Percentiles rank a stretch among this genome's conserved stretches.
Conservation (phyloP, 2,797 vertebrate species). For the Dendrocincla fuliginosa region DNA sequence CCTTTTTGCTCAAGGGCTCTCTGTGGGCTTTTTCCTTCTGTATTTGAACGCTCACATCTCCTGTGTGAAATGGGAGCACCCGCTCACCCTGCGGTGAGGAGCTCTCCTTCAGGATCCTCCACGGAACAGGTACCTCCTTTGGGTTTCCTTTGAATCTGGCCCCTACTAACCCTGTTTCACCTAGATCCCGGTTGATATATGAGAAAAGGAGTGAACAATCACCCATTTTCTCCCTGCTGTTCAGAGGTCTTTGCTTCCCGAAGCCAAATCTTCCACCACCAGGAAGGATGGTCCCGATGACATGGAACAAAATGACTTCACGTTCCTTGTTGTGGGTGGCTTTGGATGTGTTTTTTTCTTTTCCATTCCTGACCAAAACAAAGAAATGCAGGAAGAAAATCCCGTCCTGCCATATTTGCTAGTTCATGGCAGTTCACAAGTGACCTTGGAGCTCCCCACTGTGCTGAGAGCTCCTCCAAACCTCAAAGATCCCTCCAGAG, state of each 20-base stretch:
- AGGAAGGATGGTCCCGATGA: accelerated
- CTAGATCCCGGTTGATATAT: accelerated
- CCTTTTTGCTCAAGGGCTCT: conserved; percentile 29
- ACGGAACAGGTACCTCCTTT: neutral
- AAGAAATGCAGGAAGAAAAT: neutral
- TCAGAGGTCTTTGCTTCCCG: neutral
- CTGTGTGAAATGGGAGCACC: neutral
- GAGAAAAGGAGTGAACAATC: neutral
- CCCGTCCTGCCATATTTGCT: neutral
- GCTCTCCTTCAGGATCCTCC: neutral
- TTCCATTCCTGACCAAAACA: neutral
- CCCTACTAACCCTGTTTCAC: neutral
- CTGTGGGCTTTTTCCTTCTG: neutral
- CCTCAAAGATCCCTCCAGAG: neutral
- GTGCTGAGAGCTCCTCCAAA: neutral
- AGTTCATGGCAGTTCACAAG: neutral
- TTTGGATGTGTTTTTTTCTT: neutral
- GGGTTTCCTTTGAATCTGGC: neutral
- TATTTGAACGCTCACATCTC: neutral
- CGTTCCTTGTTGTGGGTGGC: accelerated
- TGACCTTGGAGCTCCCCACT: neutral
- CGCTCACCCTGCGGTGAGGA: accelerated
- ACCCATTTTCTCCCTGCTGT: neutral
- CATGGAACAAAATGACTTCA: accelerated
- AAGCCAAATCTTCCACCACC: neutral